These are phyloP conservation scores for Caenorhabditis zanzibari DNA, from an alignment of 2,888 invertebrate genomes.

Conservation along the genomic window DNA sequence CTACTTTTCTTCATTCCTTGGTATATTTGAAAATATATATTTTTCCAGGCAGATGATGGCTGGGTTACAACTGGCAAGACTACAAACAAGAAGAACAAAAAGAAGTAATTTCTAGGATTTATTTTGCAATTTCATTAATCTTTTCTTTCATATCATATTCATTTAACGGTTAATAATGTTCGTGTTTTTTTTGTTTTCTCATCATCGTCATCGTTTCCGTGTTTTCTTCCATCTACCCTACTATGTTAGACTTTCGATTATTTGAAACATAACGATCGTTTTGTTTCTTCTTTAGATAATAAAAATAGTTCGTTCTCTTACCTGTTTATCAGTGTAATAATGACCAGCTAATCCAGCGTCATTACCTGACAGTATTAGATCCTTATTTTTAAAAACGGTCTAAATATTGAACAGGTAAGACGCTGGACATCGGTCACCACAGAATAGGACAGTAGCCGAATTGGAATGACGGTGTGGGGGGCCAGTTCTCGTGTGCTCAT, in stretches of 20 bases:
- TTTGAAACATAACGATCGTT: constrained; percentile 8
- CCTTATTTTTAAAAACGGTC: constrained; percentile 25
- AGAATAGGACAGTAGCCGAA: constrained; percentile 56
- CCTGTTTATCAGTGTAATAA: constrained; percentile 3
- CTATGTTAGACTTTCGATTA: not conserved
- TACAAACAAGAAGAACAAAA: constrained; percentile 48
- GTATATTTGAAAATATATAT: not conserved
- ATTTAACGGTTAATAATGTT: constrained; percentile 8
- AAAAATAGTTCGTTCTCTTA: not conserved
- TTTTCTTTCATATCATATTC: constrained; percentile 6
- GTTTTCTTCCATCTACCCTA: constrained; percentile 5
- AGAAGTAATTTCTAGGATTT: constrained; percentile 45
- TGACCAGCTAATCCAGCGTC: constrained; percentile 58
- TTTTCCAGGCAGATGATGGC: constrained; percentile 55
- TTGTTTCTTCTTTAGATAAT: constrained; percentile 26
- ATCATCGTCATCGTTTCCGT: too few species aligned
- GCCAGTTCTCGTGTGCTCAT: constrained; percentile 30
- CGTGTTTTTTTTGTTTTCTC: too few species aligned
- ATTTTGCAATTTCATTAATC: not conserved
- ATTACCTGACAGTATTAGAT: constrained; percentile 73
- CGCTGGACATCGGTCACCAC: constrained; percentile 60
- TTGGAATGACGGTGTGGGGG: constrained; percentile 25
- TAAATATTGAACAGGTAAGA: constrained; percentile 70
- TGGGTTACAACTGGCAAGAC: constrained; percentile 55
- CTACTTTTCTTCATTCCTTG: not conserved